Evolutionary conservation across 2,797 vertebrate genomes (phyloP).

Genomic region (Sebastes vulpes): DNA sequence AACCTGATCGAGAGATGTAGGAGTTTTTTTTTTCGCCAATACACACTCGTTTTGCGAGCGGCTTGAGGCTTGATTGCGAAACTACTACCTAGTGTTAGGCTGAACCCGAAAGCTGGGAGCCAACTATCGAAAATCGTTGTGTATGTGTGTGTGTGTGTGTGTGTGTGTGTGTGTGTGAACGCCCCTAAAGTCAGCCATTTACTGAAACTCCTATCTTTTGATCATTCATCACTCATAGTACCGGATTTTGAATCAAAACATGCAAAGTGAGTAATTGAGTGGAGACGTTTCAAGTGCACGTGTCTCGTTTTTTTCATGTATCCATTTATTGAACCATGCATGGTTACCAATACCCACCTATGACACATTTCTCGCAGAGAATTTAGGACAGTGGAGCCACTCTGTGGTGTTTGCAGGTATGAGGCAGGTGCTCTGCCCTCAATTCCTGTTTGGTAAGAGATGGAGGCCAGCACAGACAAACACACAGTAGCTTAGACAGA

Average conservation of each 20-base stretch:
- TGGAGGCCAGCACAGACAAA: conserved; percentile 59
- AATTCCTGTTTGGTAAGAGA: conserved; percentile 65
- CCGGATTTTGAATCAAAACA: conserved; percentile 21
- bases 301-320: not conserved
- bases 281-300: conserved; percentile 2
- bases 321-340: conserved; percentile 37
- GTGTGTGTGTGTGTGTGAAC: not conserved
- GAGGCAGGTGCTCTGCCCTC: conserved; percentile 54
- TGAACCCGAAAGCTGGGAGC: conserved; percentile 47
- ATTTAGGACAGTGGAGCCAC: conserved; percentile 54
- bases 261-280: conserved; percentile 3
- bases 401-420: conserved; percentile 53
- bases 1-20: conserved; percentile 54
- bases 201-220: conserved; percentile 48
- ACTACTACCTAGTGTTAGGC: conserved; percentile 57
- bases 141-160: not conserved
- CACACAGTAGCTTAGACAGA: conserved; percentile 64
- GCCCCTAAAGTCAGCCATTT: conserved; percentile 48
- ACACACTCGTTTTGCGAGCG: conserved; percentile 34
- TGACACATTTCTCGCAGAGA: conserved; percentile 47
- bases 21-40: conserved; percentile 28
- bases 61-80: conserved; percentile 58
- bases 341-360: conserved; percentile 69
- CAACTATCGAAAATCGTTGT: conserved; percentile 44
- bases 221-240: conserved; percentile 5